Evolutionary conservation across 2,797 vertebrate genomes (phyloP).

Genomic region (Cryptoprocta ferox): DNA sequence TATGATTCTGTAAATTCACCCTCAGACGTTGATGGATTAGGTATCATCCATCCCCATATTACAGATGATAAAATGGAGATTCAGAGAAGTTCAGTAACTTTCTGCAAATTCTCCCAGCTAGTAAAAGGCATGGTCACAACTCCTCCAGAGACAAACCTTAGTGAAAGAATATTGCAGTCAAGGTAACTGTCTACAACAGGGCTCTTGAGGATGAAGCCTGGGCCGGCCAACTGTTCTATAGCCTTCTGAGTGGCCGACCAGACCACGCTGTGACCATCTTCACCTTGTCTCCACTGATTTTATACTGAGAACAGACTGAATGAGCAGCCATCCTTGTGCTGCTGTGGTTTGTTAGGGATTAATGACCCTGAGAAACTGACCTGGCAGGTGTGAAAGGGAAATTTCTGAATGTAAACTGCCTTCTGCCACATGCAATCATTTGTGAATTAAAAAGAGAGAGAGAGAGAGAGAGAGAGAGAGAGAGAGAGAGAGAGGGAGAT

Average conservation of each 20-base stretch:
- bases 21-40: background rate
- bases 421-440: conserved; percentile 47
- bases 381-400: conserved; percentile 49
- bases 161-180: background rate
- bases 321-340: background rate
- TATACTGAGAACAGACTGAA: background rate
- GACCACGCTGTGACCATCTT: background rate
- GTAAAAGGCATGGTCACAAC: background rate
- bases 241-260: rapidly evolving
- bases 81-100: conserved; percentile 26
- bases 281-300: background rate
- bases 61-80: background rate
- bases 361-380: conserved; percentile 36
- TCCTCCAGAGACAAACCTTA: background rate
- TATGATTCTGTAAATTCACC: background rate
- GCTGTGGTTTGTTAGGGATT: background rate
- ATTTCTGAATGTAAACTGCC: conserved; percentile 48
- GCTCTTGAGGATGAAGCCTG: background rate
- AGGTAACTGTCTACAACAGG: background rate
- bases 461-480: background rate
- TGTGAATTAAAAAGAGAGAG: background rate
- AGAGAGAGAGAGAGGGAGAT: background rate
- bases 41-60: background rate
- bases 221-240: background rate
- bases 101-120: background rate